These are phyloP conservation scores for Drosophila suzukii DNA, from an alignment of 1,140 invertebrate genomes.

Conservation along the genomic window DNA sequence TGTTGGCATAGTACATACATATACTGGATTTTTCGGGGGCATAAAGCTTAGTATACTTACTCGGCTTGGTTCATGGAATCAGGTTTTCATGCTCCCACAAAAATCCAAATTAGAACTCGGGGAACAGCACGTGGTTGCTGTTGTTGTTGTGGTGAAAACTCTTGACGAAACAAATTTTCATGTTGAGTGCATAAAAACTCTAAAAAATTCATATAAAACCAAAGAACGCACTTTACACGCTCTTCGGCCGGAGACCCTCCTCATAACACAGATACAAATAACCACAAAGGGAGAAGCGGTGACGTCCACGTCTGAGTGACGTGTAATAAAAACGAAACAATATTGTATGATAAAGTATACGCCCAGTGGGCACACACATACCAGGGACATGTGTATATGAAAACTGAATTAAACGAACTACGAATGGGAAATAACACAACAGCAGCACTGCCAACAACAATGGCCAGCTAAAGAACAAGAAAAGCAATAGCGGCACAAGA, in stretches of 20 bases:
- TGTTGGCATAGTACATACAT: conserved; percentile 31
- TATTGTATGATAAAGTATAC: conserved; percentile 83
- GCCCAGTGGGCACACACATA: conserved; percentile 68
- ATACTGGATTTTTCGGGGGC: conserved; percentile 20
- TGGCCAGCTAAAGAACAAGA: conserved; percentile 55
- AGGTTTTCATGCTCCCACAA: conserved; percentile 22
- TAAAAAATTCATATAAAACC: conserved; percentile 83
- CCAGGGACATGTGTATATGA: conserved; percentile 65
- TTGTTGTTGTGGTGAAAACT: conserved; percentile 65
- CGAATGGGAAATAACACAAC: conserved; percentile 78
- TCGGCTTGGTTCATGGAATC: background rate
- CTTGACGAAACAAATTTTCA: conserved; percentile 76
- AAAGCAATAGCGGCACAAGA: conserved; percentile 71
- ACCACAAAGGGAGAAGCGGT: conserved; percentile 40
- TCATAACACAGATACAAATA: conserved; percentile 45
- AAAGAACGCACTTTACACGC: conserved; percentile 81
- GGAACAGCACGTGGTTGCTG: conserved; percentile 51
- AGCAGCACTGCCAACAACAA: conserved; percentile 50
- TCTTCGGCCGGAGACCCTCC: conserved; percentile 34
- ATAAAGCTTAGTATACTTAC: conserved; percentile 28
- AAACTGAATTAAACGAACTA: conserved; percentile 83
- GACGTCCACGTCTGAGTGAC: conserved; percentile 74
- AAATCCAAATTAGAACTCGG: conserved; percentile 70
- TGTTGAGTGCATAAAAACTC: conserved; percentile 82
- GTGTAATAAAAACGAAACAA: conserved; percentile 82